Evolutionary conservation across 2,888 invertebrate species (phyloP).

Genomic region (Mechanitis messenoides): DNA sequence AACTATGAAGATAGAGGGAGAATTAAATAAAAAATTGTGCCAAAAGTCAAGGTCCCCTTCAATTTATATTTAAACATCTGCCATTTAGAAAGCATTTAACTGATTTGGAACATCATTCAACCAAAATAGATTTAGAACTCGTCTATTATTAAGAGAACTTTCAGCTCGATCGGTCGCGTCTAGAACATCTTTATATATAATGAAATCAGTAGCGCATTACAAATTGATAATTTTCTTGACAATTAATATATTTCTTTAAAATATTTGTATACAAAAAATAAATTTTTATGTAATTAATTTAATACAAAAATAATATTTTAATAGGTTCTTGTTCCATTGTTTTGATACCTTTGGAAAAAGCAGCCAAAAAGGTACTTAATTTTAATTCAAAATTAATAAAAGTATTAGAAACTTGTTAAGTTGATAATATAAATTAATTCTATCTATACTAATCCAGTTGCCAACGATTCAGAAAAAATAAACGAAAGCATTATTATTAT

Average conservation of each 20-base stretch:
- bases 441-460: background rate
- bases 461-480: background rate
- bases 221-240: background rate
- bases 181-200: background rate
- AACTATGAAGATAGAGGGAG: background rate
- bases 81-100: constrained; percentile 4
- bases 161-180: background rate
- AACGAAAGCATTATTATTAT: background rate
- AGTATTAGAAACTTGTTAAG: background rate
- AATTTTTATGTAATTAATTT: too few relatives aligned
- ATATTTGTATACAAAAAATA: too few relatives aligned
- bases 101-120: background rate
- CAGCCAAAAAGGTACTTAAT: too few relatives aligned
- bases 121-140: background rate
- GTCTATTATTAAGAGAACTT: background rate
- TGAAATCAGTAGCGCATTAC: background rate
- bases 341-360: too few relatives aligned
- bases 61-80: background rate
- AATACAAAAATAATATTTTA: too few relatives aligned
- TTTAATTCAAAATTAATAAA: too few relatives aligned
- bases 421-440: background rate
- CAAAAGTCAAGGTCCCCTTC: background rate
- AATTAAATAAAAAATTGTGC: background rate
- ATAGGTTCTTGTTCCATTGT: too few relatives aligned
- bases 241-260: too few relatives aligned